Evolutionary conservation across 2,113 vertebrate species (phyloP), one percentile per base, ranked within the genome.

Genomic region (Edolisoma coerulescens): DNA sequence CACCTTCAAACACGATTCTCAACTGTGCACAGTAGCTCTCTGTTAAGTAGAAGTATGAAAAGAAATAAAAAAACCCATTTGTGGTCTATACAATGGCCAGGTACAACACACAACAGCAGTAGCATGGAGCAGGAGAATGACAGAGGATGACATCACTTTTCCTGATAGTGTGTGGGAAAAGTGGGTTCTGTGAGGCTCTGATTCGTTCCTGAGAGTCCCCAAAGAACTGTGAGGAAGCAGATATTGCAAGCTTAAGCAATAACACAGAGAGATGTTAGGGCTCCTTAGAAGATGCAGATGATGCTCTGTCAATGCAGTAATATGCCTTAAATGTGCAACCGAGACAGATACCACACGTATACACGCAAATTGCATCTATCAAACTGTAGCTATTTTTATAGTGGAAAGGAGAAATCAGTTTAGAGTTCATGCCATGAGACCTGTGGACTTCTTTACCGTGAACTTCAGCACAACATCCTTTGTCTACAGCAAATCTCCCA

Each of bases 11-110:
- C 17, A 35, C 0, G 0, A 27, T 73, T 84, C 23, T 56, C 11
- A 60, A 2, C 27, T 65, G 26, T 56, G 18, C 33, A 39, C 1
- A 1, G 28, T 12, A 81, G 20, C 0, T 0, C 33, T 30, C 0
- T 7, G 23, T 54, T 70, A 77, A 54, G 45, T 2, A 56, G n/a
- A 89, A 80, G 12, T 9, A 78, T 7, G 14, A 52, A 71, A 78
- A 74, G 16, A 41, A 84, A 59, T 13, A 10, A 69, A 33, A 76
- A 77, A 10, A 3, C 6, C 3, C 4, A 16, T 52, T 47, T 95
- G 30, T 60, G 37, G 3, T 50, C 61, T 68, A 11, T 13, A 42
- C 26, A 68, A 37, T 6, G 12, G 9, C 35, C 56, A 82, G 47
- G 20, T 67, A 54, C 11, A 64, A 2, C 19, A 59, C 37, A 41